These are phyloP conservation scores for Oncorhynchus mykiss DNA, from an alignment of 2,113 vertebrate genomes.

Conservation along the genomic window DNA sequence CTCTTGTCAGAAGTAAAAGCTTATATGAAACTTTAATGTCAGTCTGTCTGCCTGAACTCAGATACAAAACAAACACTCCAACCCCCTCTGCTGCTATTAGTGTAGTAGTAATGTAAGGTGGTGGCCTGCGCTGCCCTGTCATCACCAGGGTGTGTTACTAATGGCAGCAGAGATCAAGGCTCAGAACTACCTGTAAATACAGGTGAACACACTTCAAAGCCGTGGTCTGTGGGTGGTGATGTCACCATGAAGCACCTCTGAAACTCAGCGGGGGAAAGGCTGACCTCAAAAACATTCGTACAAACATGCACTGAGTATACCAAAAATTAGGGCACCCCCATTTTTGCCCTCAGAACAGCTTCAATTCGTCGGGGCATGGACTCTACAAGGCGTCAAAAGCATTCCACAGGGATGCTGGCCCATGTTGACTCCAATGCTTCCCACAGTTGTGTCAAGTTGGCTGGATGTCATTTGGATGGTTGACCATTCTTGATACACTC, in stretches of 20 bases:
- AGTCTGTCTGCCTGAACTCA: constrained; percentile 34
- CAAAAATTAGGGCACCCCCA: too few relatives aligned
- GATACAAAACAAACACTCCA: neutral
- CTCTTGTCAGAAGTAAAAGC: constrained; percentile 7
- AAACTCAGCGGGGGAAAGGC: neutral
- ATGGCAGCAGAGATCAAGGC: constrained; percentile 36
- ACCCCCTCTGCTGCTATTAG: neutral
- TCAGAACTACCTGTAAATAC: constrained; percentile 46
- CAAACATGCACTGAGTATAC: neutral
- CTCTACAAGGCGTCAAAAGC: too few relatives aligned
- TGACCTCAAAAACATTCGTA: neutral
- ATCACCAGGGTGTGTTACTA: neutral
- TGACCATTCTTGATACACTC: too few relatives aligned
- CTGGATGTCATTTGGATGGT: too few relatives aligned
- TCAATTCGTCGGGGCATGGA: too few relatives aligned
- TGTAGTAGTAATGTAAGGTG: too few relatives aligned
- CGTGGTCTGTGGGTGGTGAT: neutral
- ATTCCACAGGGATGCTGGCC: too few relatives aligned
- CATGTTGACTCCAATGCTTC: too few relatives aligned
- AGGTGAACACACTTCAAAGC: constrained; percentile 46
- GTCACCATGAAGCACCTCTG: neutral
- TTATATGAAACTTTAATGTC: constrained; percentile 26
- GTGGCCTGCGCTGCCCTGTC: neutral
- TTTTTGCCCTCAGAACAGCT: too few relatives aligned
- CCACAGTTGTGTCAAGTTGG: too few relatives aligned